These are phyloP conservation scores for Alviniconcha marisindica DNA, from an alignment of 1,140 invertebrate species.

Conservation along the genomic window DNA sequence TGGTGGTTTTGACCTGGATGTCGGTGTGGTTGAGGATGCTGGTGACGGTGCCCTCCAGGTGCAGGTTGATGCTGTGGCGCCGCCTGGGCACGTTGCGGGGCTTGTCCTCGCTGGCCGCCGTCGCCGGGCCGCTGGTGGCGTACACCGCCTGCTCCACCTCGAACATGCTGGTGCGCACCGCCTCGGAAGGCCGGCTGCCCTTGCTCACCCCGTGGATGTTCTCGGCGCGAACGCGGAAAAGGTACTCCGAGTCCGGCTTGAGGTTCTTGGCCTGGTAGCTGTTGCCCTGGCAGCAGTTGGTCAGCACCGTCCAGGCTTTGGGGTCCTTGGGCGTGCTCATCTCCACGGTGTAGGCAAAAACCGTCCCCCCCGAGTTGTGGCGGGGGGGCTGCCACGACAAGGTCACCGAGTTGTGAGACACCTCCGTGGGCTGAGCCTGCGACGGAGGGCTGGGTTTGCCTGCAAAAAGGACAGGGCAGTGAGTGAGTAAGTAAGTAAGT, in stretches of 20 bases:
- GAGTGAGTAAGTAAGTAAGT: too few relatives aligned
- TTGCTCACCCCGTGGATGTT: slow-evolving; percentile 97
- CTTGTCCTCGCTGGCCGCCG: background rate
- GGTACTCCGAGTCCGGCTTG: slow-evolving; percentile 91
- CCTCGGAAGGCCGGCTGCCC: slow-evolving; percentile 79
- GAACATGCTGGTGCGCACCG: slow-evolving; percentile 45
- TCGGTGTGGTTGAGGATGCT: slow-evolving; percentile 53
- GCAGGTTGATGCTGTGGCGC: slow-evolving; percentile 64
- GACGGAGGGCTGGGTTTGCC: slow-evolving; percentile 66
- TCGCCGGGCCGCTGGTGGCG: background rate
- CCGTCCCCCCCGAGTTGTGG: slow-evolving; percentile 46
- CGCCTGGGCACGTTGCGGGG: slow-evolving; percentile 6
- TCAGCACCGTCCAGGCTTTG: slow-evolving; percentile 89
- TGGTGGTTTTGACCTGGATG: slow-evolving; percentile 18
- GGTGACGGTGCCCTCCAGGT: slow-evolving; percentile 61
- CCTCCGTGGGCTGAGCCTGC: slow-evolving; percentile 53
- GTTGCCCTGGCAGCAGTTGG: slow-evolving; percentile 93
- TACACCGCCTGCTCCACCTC: slow-evolving; percentile 35
- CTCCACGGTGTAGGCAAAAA: slow-evolving; percentile 69
- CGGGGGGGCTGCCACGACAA: slow-evolving; percentile 63
- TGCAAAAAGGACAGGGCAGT: slow-evolving; percentile 48
- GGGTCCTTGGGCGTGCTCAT: slow-evolving; percentile 46
- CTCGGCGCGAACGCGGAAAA: slow-evolving; percentile 97
- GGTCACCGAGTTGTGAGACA: slow-evolving; percentile 64
- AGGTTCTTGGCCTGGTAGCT: slow-evolving; percentile 93